Conservation (phyloP, 2,113 vertebrate species). For the Parotia lawesii region DNA sequence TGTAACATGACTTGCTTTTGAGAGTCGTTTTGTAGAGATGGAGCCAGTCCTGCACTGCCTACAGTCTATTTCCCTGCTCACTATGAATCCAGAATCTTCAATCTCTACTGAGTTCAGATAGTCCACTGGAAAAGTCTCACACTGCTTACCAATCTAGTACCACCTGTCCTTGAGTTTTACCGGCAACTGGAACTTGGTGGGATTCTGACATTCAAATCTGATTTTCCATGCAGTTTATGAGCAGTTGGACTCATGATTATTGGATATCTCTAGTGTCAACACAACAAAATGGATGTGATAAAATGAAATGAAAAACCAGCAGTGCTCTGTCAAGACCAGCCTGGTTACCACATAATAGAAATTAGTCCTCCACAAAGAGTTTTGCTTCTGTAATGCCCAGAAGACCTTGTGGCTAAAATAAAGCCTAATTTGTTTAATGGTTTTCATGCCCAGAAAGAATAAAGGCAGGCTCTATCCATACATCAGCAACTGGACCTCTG, state of each 20-base stretch:
- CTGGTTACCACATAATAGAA: background rate
- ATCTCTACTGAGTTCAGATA: background rate
- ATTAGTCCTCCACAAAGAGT: conserved; percentile 22
- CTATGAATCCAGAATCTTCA: background rate
- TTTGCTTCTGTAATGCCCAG: conserved; percentile 14
- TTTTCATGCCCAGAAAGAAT: conserved; percentile 36
- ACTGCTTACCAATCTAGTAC: background rate
- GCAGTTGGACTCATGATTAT: background rate
- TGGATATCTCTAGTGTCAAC: background rate
- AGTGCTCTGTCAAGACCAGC: background rate
- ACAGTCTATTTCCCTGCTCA: background rate
- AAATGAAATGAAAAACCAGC: background rate
- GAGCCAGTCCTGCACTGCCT: background rate
- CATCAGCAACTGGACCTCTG: conserved; percentile 3
- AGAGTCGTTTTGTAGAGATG: background rate
- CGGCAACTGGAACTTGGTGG: background rate
- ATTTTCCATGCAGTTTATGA: background rate
- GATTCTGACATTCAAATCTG: background rate
- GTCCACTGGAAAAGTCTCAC: background rate
- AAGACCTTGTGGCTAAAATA: conserved; percentile 33
- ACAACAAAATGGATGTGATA: background rate
- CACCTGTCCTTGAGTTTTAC: background rate
- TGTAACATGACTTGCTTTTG: background rate
- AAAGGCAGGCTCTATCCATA: background rate
- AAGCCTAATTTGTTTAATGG: conserved; percentile 38